These are phyloP conservation scores for Lampris incognitus DNA, from an alignment of 2,113 vertebrate genomes.

Conservation along the genomic window DNA sequence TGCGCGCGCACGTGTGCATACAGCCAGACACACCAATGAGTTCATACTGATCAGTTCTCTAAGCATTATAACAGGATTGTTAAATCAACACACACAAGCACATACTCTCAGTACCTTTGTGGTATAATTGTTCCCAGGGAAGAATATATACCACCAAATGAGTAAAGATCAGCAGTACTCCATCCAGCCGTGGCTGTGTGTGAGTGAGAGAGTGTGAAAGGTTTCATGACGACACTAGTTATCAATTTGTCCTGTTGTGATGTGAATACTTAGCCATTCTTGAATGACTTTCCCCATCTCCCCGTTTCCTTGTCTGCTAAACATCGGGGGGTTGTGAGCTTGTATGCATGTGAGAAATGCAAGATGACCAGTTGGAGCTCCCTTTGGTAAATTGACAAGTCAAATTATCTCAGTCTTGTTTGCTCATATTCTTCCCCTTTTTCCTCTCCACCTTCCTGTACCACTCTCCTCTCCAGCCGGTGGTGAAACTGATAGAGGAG, in stretches of 20 bases:
- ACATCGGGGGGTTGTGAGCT: not conserved
- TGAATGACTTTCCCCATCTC: not conserved
- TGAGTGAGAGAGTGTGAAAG: not conserved
- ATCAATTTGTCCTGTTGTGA: conserved; percentile 1
- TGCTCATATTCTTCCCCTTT: not conserved
- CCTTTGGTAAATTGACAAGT: not conserved
- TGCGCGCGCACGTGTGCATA: conserved; percentile 4
- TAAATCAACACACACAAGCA: conserved; percentile 18
- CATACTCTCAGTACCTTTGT: not conserved
- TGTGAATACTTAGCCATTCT: not conserved
- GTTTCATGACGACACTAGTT: conserved; percentile 2
- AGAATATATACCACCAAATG: conserved; percentile 34
- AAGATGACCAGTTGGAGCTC: not conserved
- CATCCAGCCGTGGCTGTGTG: not conserved
- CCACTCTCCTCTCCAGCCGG: conserved; percentile 81
- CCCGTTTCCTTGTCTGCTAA: not conserved
- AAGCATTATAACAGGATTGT: conserved; percentile 40
- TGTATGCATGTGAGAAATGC: not conserved
- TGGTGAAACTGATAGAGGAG: conserved; percentile 94
- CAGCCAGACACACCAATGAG: conserved; percentile 52
- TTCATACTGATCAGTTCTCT: conserved; percentile 41
- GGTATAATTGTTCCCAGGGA: conserved; percentile 6
- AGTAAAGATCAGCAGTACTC: conserved; percentile 11
- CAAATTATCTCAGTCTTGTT: not conserved
- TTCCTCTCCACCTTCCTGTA: not conserved